phyloP scores from a whole-genome alignment of 2,797 vertebrate genomes.

The Sebastes variabilis region DNA sequence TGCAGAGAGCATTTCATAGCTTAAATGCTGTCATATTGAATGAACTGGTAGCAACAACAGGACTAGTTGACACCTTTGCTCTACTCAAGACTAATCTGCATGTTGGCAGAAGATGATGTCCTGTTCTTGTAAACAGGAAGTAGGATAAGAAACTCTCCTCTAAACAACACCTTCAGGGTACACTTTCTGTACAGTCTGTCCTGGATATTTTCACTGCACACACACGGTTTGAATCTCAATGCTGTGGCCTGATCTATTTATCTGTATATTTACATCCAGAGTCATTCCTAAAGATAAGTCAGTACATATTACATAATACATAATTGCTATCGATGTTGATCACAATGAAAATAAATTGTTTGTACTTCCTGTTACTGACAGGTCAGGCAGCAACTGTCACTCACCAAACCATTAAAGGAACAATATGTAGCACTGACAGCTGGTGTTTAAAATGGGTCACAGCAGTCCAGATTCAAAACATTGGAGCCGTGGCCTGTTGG shows the following conservation, averaged over 20 bases:
- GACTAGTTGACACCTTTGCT: not conserved
- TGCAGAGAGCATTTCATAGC: not conserved
- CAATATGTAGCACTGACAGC: too few relatives aligned
- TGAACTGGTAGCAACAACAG: not conserved
- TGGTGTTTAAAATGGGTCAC: too few relatives aligned
- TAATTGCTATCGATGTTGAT: not conserved
- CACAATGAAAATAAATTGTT: not conserved
- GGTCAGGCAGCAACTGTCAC: not conserved
- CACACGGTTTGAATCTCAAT: not conserved
- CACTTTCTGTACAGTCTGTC: not conserved
- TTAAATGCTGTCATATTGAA: not conserved
- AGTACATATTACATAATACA: not conserved
- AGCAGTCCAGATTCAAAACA: too few relatives aligned
- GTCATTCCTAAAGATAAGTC: not conserved
- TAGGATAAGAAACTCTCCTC: not conserved
- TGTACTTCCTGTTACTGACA: not conserved
- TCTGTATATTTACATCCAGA: not conserved
- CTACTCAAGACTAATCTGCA: not conserved
- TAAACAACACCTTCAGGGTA: not conserved
- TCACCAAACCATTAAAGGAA: not conserved
- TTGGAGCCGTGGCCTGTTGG: too few relatives aligned
- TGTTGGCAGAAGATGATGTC: not conserved
- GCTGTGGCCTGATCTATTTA: not conserved
- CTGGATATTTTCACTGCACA: not conserved
- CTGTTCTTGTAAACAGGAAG: not conserved